phyloP scores from a whole-genome alignment of 2,113 vertebrate genomes.

The Proterorhinus semilunaris region DNA sequence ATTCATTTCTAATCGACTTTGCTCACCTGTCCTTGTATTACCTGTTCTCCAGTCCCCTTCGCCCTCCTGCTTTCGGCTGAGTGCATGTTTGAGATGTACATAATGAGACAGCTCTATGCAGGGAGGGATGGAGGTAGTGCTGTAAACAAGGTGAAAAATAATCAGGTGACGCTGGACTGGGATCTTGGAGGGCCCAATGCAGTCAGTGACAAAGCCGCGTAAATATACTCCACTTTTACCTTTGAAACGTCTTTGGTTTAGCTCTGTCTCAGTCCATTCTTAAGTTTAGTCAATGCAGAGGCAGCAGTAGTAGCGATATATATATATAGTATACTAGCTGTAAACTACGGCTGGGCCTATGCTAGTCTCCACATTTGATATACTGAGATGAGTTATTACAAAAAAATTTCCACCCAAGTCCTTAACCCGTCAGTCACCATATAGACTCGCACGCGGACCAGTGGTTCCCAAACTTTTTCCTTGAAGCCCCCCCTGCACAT shows the following conservation, averaged over 20 bases:
- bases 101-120: conserved; percentile 70
- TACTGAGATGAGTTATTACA: no score
- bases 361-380: no score
- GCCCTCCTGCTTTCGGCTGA: conserved; percentile 48
- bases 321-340: no score
- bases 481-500: no score
- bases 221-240: conserved; percentile 50
- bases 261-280: conserved; percentile 31
- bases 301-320: no score
- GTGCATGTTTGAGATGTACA: conserved; percentile 63
- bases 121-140: conserved; percentile 48
- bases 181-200: conserved; percentile 54
- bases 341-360: no score
- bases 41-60: conserved; percentile 34
- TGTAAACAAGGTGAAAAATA: conserved; percentile 72
- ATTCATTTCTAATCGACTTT: conserved; percentile 53
- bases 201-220: conserved; percentile 17
- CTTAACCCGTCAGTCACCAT: no score
- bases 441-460: no score
- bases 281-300: not conserved
- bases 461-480: no score
- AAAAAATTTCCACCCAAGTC: no score
- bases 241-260: conserved; percentile 43
- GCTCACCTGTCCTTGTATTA: conserved; percentile 64
- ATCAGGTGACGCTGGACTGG: conserved; percentile 59